These are phyloP conservation scores for Hydrozoanthus tunicans DNA, from an alignment of 64 coral and sea anemone genomes.

Conservation along the genomic window DNA sequence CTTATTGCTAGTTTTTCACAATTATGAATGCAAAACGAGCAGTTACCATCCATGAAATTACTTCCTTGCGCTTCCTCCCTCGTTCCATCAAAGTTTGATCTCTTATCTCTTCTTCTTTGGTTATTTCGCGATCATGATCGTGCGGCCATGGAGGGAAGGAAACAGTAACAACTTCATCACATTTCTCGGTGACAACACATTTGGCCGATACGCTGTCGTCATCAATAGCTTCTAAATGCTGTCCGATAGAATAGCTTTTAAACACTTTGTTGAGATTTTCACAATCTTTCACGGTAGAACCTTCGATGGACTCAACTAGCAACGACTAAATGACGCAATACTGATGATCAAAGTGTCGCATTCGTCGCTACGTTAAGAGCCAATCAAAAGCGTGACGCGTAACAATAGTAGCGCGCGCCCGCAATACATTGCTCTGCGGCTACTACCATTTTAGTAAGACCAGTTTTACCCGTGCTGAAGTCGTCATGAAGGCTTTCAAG, in stretches of 20 bases:
- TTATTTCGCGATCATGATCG: neutral
- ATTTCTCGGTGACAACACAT: conserved; percentile 1
- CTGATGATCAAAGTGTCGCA: too few species aligned
- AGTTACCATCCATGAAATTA: neutral
- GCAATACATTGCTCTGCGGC: too few species aligned
- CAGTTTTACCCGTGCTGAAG: too few species aligned
- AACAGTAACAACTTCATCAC: neutral
- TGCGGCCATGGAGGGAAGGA: conserved; percentile 2
- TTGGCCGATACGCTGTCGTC: neutral
- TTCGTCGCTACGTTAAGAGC: too few species aligned
- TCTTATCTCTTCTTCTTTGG: neutral
- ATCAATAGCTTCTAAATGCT: conserved; percentile 9
- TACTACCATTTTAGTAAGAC: too few species aligned
- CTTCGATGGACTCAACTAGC: too few species aligned
- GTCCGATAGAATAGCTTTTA: neutral
- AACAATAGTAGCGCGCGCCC: too few species aligned
- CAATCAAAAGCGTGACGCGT: too few species aligned
- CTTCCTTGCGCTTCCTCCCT: neutral
- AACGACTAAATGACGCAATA: too few species aligned
- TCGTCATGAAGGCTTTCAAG: neutral
- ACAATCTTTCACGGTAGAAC: too few species aligned
- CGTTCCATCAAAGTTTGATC: neutral
- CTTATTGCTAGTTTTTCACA: conserved; percentile 9
- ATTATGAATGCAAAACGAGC: neutral
- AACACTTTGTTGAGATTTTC: neutral